Conservation (phyloP, 2,113 vertebrate species). For the Hydropotes inermis region DNA sequence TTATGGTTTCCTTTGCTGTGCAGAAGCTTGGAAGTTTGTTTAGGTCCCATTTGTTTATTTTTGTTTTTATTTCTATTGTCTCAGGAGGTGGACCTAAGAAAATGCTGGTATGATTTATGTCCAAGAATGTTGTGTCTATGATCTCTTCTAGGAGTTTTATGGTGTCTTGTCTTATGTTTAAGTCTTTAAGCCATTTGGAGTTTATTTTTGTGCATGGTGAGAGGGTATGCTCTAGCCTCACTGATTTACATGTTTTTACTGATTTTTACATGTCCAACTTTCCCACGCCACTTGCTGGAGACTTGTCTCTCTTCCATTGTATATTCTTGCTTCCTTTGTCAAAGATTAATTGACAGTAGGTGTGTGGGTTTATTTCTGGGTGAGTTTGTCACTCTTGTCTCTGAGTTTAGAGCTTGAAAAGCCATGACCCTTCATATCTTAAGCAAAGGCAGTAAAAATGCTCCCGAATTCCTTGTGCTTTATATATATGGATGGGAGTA, state of each 20-base stretch:
- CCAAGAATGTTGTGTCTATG: background rate
- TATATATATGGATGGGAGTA: background rate
- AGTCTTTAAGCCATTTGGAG: background rate
- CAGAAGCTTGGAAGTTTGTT: background rate
- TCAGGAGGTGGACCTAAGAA: background rate
- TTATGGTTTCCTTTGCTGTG: background rate
- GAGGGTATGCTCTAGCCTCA: background rate
- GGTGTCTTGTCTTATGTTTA: background rate
- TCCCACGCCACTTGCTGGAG: background rate
- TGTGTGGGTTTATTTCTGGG: background rate
- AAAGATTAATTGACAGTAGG: background rate
- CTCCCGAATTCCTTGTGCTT: background rate
- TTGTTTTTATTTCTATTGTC: background rate
- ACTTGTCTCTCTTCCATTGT: background rate
- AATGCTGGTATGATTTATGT: background rate
- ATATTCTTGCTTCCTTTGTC: background rate
- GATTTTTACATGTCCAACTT: background rate
- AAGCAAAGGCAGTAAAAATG: slow-evolving; percentile 1
- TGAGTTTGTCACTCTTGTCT: background rate
- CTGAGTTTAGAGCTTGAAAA: background rate
- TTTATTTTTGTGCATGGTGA: background rate
- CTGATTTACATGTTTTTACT: background rate
- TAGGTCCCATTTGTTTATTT: background rate
- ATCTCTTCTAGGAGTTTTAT: background rate
- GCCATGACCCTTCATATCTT: background rate